Conservation (phyloP, 2,113 vertebrate genomes). For the Cheilinus undulatus region DNA sequence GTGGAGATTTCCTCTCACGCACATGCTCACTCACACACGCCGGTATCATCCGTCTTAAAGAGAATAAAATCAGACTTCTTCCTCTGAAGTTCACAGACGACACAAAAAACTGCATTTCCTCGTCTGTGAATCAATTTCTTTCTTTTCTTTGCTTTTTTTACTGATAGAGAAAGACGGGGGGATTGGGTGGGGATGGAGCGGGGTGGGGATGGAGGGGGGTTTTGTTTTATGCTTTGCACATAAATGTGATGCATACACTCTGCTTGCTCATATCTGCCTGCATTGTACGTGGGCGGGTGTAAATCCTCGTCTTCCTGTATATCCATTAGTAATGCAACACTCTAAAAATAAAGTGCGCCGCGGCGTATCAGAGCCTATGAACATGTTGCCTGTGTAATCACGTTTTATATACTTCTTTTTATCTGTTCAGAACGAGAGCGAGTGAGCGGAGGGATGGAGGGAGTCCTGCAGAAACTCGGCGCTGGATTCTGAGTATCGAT, state of each 20-base stretch:
- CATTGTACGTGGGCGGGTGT: constrained; percentile 70
- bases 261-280: constrained; percentile 69
- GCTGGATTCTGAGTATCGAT: too few species aligned
- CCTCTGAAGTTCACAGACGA: constrained; percentile 53
- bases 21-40: constrained; percentile 26
- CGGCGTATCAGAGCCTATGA: constrained; percentile 65
- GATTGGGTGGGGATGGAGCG: too few species aligned
- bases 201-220: not conserved
- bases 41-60: not conserved
- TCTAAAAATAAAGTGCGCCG: constrained; percentile 78
- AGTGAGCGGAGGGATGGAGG: constrained; percentile 12
- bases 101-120: constrained; percentile 50
- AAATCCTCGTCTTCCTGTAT: constrained; percentile 75
- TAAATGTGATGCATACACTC: constrained; percentile 73
- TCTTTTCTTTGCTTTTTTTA: constrained; percentile 61
- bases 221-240: constrained; percentile 69
- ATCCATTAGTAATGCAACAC: constrained; percentile 80
- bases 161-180: constrained; percentile 1
- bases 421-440: constrained; percentile 58
- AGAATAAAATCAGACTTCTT: constrained; percentile 1
- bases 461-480: constrained; percentile 28
- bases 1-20: not conserved
- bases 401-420: constrained; percentile 77
- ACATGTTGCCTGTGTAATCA: constrained; percentile 76
- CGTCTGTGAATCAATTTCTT: constrained; percentile 55